Evolutionary conservation across 2,113 vertebrate species (phyloP), one percentile per base, ranked within the genome.

Genomic region (Callopanchax toddi): DNA sequence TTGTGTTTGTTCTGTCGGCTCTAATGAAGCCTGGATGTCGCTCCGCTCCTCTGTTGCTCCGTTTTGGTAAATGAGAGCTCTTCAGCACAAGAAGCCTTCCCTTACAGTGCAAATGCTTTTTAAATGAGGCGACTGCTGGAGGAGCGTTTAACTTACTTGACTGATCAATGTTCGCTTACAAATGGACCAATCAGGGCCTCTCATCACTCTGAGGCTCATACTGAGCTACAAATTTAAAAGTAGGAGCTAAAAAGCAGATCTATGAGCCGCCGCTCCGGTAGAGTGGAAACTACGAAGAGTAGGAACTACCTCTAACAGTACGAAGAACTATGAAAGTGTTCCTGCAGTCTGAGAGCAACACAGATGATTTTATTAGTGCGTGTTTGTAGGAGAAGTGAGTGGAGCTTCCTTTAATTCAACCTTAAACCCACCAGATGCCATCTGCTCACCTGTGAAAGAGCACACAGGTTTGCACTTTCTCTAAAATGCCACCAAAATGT

Each of bases 401-500:
- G 44, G 45, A 68, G 64, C 42, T 64, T 72, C 52, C 61, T 60
- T 67, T 73, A 71, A 87, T 86, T 69, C 54, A 23, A 18, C 60
- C 70, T 74, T 57, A 66, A 60, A 61, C 62, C 76, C 62, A 81
- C 42, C 29, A 74, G 85, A 83, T 71, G 44, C 62, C 77, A 85
- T 84, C 86, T 86, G 71, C 67, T 85, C 74, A 42, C 21, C 58
- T 39, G 68, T 78, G 77, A 84, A 76, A 75, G 42, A 87, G 73
- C 60, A 54, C 5, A 23, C 62, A 67, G 69, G 78, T 86, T 79
- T 80, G 71, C 66, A 59, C 71, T 69, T 61, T 50, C 39, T 29
- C 62, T 46, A 82, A 72, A 72, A 89, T 83, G 76, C 61, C 82
- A 89, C 69, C 73, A 79, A 86, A 89, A 87, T 86, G 80, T 82